Base-by-base conservation (phyloP, 1,140 invertebrate genomes). In the Eriocheir sinensis region DNA sequence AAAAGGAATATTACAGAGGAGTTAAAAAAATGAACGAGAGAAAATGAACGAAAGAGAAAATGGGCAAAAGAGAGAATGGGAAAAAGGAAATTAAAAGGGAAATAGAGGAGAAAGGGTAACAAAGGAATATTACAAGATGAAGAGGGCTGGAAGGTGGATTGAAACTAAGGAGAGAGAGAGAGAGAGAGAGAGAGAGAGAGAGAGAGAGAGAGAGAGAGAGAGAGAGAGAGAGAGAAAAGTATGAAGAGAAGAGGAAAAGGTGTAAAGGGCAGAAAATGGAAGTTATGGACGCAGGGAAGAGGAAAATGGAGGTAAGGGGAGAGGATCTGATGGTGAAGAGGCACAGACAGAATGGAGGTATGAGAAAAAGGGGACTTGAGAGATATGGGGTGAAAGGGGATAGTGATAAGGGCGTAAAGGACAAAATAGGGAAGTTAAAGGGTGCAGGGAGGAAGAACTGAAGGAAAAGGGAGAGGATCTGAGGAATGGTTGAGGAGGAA, bases 191-290 rank as follows among this genome's bases (percentile, higher is more conserved):
- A 48, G 89, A 90, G 89, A 90, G 89, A 90, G 40, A 90, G 48
- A 48, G 89, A 90, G 40, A 90, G 15, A 60, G 89, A 44, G 40
- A 90, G 40, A 90, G 38, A 90, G 40, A 44, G 38, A 89, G 88
- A 89, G 38, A 89, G 88, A 89, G 38, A 89, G 88, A 89, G 38
- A 89, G 88, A 89, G 36, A 89, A n/a, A 89, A n/a, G n/a, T n/a
- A n/a, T n/a, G n/a, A 15, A 48, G 88, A n/a, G 44, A 44, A 86
- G 2, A 0, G 6, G 34, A 36, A 36, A 4, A 36, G 41, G 41
- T 41, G n/a, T 4, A 40, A 41, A 89, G 38, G 40, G n/a, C 2
- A 89, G 34, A 89, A 27, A 32, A 30, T 36, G 30, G 21, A 89
- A 27, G 9, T 2, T 72, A 85, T 85, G 32, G 30, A 30, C 9